Percentiles rank a stretch among this genome's conserved stretches.
Evolutionary conservation across 2,113 vertebrate species (phyloP).

Genomic region (Microcebus tavaratra): DNA sequence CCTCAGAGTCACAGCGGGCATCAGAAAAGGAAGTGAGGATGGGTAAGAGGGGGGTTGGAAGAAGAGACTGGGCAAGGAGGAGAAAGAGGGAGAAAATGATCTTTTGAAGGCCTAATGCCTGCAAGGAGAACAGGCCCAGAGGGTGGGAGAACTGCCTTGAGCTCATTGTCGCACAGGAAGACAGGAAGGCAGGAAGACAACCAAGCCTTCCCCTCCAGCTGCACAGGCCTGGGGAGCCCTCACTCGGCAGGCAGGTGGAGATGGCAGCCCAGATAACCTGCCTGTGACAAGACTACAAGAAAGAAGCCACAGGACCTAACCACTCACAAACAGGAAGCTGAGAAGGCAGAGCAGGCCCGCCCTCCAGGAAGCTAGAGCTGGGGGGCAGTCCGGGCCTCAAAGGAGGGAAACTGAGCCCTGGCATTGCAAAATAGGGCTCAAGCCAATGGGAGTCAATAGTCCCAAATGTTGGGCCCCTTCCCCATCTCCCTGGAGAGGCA

Average conservation of each 20-base stretch:
- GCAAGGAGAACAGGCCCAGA: neutral
- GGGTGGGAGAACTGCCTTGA: neutral
- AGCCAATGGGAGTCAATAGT: neutral
- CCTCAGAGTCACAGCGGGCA: neutral
- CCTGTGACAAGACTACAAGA: slow-evolving; percentile 55
- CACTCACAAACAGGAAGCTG: slow-evolving; percentile 78
- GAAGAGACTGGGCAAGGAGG: neutral
- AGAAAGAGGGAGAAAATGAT: neutral
- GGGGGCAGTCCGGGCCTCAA: slow-evolving; percentile 12
- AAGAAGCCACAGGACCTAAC: slow-evolving; percentile 72
- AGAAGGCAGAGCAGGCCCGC: slow-evolving; percentile 38
- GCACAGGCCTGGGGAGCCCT: neutral
- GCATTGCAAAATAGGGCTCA: neutral
- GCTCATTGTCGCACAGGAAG: neutral
- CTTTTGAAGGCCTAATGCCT: slow-evolving; percentile 15
- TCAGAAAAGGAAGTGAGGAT: neutral
- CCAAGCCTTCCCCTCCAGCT: slow-evolving; percentile 46
- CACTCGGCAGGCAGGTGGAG: slow-evolving; percentile 16
- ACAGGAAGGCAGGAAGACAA: neutral
- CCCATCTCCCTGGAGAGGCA: neutral
- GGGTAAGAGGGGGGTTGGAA: neutral
- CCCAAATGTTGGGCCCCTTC: neutral
- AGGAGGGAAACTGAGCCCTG: slow-evolving; percentile 42
- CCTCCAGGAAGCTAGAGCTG: slow-evolving; percentile 5
- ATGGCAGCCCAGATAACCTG: slow-evolving; percentile 78